phyloP scores from a whole-genome alignment of 2,888 invertebrate species.

The Luffia ferchaultella region DNA sequence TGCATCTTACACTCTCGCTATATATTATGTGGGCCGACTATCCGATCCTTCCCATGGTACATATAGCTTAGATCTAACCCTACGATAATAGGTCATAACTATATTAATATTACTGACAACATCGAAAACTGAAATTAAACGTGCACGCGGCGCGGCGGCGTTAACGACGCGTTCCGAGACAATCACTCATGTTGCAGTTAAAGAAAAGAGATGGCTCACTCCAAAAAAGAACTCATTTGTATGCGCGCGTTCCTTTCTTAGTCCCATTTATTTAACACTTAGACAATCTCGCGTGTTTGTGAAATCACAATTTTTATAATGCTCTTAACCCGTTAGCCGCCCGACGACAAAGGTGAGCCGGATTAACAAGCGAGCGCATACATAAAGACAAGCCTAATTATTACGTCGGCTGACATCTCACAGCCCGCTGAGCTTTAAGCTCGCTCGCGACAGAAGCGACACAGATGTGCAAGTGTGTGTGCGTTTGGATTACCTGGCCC shows the following conservation, averaged over 20 bases:
- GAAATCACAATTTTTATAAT: constrained; percentile 46
- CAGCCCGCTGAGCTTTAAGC: neutral
- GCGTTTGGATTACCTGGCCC: no score
- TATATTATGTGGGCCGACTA: no score
- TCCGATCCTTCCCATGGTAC: neutral
- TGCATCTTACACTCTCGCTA: no score
- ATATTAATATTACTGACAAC: constrained; percentile 60
- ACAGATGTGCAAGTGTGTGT: no score
- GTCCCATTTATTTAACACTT: constrained; percentile 46
- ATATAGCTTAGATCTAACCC: constrained; percentile 37
- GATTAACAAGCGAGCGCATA: constrained; percentile 34
- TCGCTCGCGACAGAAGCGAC: no score
- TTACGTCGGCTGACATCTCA: neutral
- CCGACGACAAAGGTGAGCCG: constrained; percentile 40
- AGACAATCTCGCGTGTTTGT: constrained; percentile 49
- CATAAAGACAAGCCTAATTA: neutral
- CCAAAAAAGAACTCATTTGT: constrained; percentile 49
- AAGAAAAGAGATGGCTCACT: constrained; percentile 52
- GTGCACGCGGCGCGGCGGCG: constrained; percentile 13
- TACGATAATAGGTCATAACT: constrained; percentile 51
- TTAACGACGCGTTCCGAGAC: constrained; percentile 54
- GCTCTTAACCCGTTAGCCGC: constrained; percentile 34
- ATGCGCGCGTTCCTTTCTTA: constrained; percentile 34
- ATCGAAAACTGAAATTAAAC: constrained; percentile 27
- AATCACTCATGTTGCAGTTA: constrained; percentile 50